phyloP scores from a whole-genome alignment of 2,888 invertebrate genomes.

The Hirtodrosophila cameraria region DNA sequence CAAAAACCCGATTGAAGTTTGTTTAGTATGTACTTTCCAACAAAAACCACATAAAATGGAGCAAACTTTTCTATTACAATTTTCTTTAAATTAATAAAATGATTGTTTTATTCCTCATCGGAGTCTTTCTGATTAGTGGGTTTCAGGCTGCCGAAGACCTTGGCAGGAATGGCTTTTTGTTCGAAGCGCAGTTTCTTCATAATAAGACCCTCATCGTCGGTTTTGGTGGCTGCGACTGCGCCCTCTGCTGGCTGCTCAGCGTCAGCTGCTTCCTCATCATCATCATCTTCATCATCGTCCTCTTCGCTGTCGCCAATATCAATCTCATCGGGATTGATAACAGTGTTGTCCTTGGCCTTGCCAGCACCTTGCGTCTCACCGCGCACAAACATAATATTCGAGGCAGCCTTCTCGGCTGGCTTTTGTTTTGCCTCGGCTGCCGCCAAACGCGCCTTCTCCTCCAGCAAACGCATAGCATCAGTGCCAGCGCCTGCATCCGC shows the following conservation, averaged over 20 bases:
- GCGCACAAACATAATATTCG: conserved; percentile 93
- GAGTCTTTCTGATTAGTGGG: conserved; percentile 68
- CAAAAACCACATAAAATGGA: background rate
- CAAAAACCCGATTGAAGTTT: background rate
- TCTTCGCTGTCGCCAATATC: conserved; percentile 91
- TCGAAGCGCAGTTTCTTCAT: conserved; percentile 90
- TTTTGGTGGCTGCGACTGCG: conserved; percentile 69
- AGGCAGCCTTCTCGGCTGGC: conserved; percentile 67
- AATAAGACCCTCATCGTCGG: conserved; percentile 85
- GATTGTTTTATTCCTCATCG: conserved; percentile 66
- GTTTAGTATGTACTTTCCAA: background rate
- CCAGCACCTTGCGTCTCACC: conserved; percentile 93
- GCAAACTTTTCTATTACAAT: background rate
- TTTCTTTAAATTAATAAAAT: background rate
- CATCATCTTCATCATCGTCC: conserved; percentile 86
- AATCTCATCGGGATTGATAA: conserved; percentile 94
- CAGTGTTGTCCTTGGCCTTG: conserved; percentile 86
- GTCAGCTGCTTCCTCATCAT: conserved; percentile 86
- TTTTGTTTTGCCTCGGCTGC: conserved; percentile 68
- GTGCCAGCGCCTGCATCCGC: conserved; percentile 88
- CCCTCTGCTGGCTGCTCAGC: conserved; percentile 85
- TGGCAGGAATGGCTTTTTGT: conserved; percentile 93
- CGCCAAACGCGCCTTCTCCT: conserved; percentile 90
- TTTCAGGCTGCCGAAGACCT: conserved; percentile 94
- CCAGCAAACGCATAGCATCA: conserved; percentile 95